Percentiles rank a stretch among this genome's conserved stretches.
phyloP scores from a whole-genome alignment of 2,113 vertebrate genomes.

The Psophia crepitans region DNA sequence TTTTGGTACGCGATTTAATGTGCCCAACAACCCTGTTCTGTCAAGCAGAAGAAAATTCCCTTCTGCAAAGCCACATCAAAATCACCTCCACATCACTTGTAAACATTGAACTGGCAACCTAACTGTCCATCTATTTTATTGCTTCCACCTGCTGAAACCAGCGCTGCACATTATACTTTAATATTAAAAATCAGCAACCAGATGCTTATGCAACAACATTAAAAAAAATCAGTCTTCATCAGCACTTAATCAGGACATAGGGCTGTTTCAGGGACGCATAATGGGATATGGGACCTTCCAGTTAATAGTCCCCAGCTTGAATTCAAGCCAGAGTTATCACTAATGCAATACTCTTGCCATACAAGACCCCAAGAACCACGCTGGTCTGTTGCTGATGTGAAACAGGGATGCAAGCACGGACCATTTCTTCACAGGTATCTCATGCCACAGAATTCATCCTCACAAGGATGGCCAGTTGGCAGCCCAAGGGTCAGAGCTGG shows the following conservation, averaged over 20 bases:
- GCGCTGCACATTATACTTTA: not conserved
- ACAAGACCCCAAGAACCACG: not conserved
- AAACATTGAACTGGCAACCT: slow-evolving; percentile 37
- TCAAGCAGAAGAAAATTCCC: slow-evolving; percentile 30
- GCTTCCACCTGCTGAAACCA: slow-evolving; percentile 39
- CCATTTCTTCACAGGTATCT: not conserved
- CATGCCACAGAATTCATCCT: not conserved
- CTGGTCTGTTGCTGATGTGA: not conserved
- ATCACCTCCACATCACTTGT: slow-evolving; percentile 4
- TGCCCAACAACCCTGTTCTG: not conserved
- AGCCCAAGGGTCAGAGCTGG: not conserved
- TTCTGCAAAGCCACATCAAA: slow-evolving; percentile 10
- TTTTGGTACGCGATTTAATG: not conserved
- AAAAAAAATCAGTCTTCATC: not conserved
- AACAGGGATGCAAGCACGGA: not conserved
- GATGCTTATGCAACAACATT: slow-evolving; percentile 10
- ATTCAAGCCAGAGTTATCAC: slow-evolving; percentile 7
- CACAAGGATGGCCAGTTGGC: not conserved
- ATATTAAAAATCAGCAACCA: slow-evolving; percentile 39
- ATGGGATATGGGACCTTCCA: not conserved
- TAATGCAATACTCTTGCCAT: not conserved
- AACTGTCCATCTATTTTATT: slow-evolving; percentile 32
- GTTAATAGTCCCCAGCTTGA: not conserved
- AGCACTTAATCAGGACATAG: not conserved
- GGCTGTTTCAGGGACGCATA: not conserved